These are phyloP conservation scores for Bujurquina vittata DNA, from an alignment of 2,113 vertebrate genomes.

Conservation along the genomic window DNA sequence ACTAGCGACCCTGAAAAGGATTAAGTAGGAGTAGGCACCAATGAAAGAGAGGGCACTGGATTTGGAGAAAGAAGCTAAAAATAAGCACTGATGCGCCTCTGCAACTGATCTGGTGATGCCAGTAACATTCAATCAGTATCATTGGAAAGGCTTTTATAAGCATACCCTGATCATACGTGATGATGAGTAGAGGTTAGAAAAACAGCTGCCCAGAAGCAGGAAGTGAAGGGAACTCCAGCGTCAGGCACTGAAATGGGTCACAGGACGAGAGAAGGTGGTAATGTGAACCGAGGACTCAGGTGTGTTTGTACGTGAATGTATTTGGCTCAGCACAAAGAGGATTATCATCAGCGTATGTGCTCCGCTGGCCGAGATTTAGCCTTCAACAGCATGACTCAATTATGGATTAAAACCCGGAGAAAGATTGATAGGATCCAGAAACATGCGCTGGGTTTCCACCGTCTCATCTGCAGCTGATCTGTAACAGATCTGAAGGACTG, in stretches of 20 bases:
- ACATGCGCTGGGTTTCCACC: conserved; percentile 33
- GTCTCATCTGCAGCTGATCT: conserved; percentile 40
- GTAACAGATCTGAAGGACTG: conserved; percentile 30
- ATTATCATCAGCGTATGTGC: conserved; percentile 71
- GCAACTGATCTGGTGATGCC: background rate
- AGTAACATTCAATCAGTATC: background rate
- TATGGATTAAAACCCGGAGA: conserved; percentile 72
- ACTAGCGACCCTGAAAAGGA: conserved; percentile 2
- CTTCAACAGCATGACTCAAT: conserved; percentile 74
- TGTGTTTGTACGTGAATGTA: conserved; percentile 38
- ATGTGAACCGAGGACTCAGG: conserved; percentile 25
- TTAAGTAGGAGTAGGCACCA: background rate
- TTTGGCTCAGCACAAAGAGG: conserved; percentile 64
- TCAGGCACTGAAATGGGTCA: conserved; percentile 30
- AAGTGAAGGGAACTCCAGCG: background rate
- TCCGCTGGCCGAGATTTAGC: conserved; percentile 69
- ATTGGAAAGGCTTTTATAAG: background rate
- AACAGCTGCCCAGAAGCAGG: conserved; percentile 18
- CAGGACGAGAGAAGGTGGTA: conserved; percentile 26
- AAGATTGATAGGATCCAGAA: conserved; percentile 71
- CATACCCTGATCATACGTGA: background rate
- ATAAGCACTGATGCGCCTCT: background rate
- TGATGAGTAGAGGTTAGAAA: conserved; percentile 31
- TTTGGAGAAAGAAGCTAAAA: background rate
- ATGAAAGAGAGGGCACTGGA: conserved; percentile 7